These are phyloP conservation scores for Lasioglossum villosulum DNA, from an alignment of 2,888 invertebrate species.

Conservation along the genomic window DNA sequence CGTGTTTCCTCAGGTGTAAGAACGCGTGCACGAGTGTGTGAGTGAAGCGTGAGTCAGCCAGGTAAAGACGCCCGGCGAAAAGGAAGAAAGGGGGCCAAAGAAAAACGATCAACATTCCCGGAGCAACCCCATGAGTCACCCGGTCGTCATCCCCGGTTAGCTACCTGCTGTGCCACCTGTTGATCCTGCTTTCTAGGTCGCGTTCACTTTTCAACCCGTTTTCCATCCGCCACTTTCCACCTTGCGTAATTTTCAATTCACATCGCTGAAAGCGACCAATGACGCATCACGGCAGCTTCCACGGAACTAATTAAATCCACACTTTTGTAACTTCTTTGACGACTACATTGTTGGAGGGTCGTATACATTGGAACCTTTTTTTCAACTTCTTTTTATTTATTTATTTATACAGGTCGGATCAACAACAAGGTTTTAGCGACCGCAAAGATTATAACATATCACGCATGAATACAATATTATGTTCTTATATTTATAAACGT, in stretches of 20 bases:
- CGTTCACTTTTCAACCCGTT: constrained; percentile 41
- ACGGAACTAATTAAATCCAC: background rate
- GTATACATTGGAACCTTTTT: no score
- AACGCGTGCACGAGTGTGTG: constrained; percentile 45
- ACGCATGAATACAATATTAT: no score
- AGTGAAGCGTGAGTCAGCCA: constrained; percentile 72
- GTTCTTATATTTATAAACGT: no score
- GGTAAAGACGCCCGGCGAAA: constrained; percentile 56
- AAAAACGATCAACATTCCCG: constrained; percentile 76
- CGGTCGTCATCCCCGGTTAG: constrained; percentile 72
- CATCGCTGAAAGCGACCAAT: background rate
- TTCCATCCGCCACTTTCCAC: constrained; percentile 13
- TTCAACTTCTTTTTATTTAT: no score
- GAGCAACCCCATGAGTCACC: constrained; percentile 81
- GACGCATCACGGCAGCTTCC: background rate
- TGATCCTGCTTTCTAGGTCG: constrained; percentile 69
- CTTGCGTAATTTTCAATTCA: constrained; percentile 6
- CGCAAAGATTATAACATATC: no score
- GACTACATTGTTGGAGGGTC: background rate
- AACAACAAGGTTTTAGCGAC: no score
- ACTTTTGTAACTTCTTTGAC: background rate
- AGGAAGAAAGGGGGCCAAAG: constrained; percentile 44
- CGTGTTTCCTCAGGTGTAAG: constrained; percentile 64
- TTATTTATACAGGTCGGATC: no score
- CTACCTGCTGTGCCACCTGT: constrained; percentile 80